These are phyloP conservation scores for Chaetops frenatus DNA, from an alignment of 2,113 vertebrate species.

Conservation along the genomic window DNA sequence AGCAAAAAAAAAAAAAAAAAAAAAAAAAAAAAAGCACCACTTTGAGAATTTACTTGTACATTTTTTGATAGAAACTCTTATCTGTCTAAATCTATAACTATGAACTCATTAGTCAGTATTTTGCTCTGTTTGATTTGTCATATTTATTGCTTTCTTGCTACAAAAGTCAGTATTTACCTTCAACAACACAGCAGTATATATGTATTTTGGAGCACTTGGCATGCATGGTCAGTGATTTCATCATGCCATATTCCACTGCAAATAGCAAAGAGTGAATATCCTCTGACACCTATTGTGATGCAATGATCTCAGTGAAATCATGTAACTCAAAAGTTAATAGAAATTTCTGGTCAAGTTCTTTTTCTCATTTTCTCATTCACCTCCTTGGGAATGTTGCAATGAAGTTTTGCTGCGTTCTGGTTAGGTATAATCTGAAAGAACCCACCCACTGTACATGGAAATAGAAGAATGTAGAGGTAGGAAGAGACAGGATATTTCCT, in stretches of 20 bases:
- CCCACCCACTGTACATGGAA: background rate
- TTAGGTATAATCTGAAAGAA: background rate
- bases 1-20: background rate
- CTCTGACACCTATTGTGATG: background rate
- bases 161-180: background rate
- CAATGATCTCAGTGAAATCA: background rate
- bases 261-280: background rate
- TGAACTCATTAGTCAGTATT: background rate
- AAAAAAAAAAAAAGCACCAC: background rate
- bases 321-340: background rate
- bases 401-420: background rate
- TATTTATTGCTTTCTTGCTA: background rate
- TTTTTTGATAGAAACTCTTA: background rate
- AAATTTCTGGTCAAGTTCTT: background rate
- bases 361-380: background rate
- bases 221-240: background rate
- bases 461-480: background rate
- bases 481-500: background rate
- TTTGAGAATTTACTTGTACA: background rate
- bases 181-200: background rate
- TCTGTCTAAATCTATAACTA: background rate
- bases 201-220: background rate
- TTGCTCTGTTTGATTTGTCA: background rate
- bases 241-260: background rate
- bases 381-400: background rate